phyloP scores from a whole-genome alignment of 2,113 vertebrate species.

The Vulpes lagopus region DNA sequence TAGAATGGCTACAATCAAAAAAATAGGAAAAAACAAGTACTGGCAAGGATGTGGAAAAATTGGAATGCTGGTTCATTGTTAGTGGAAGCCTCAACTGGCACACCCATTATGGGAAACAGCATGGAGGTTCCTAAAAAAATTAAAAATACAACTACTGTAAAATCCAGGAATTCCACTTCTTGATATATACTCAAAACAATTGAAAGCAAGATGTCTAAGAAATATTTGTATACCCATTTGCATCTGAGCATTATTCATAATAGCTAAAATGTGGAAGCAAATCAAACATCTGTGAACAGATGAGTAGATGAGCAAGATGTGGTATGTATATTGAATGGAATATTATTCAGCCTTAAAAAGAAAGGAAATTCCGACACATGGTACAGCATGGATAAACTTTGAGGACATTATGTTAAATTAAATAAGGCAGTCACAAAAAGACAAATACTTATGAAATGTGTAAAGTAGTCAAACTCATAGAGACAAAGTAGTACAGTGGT shows the following conservation, averaged over 20 bases:
- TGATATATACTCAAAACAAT: not conserved
- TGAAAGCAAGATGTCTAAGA: not conserved
- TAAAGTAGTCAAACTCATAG: not conserved
- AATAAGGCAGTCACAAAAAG: not conserved
- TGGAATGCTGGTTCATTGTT: not conserved
- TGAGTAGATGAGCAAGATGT: not conserved
- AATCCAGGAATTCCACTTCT: not conserved
- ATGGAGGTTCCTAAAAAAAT: too few species aligned
- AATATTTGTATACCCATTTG: not conserved
- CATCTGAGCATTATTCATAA: not conserved
- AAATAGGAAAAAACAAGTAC: not conserved
- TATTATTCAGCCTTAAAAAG: not conserved
- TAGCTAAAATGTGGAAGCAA: not conserved
- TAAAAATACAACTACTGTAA: not conserved
- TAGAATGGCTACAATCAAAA: not conserved
- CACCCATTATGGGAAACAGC: not conserved
- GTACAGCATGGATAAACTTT: not conserved
- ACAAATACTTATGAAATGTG: not conserved
- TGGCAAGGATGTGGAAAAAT: not conserved
- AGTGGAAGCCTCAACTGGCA: too few species aligned
- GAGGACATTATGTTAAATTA: not conserved
- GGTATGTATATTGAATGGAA: not conserved
- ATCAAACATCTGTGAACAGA: not conserved
- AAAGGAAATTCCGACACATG: not conserved
- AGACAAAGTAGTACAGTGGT: not conserved